Evolutionary conservation across 2,888 invertebrate genomes (phyloP).

Genomic region (Ectemnius cavifrons): DNA sequence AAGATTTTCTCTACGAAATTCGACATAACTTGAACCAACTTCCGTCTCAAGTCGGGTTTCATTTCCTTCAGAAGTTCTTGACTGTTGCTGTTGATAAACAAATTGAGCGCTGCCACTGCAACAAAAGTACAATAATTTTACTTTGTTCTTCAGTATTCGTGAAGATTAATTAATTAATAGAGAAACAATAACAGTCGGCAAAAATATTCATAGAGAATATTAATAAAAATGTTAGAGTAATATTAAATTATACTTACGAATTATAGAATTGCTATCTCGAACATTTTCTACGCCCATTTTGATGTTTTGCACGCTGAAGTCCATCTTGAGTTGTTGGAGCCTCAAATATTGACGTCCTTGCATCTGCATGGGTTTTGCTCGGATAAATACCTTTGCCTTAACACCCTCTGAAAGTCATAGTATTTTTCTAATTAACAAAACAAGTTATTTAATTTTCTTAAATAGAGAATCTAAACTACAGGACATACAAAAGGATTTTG

Average conservation of each 20-base stretch:
- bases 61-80: slow-evolving; percentile 91
- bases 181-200: not conserved
- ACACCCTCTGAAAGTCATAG: slow-evolving; percentile 84
- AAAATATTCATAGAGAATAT: not conserved
- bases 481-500: too few species aligned
- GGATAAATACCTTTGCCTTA: slow-evolving; percentile 90
- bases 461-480: too few species aligned
- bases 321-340: slow-evolving; percentile 89
- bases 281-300: slow-evolving; percentile 92
- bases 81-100: slow-evolving; percentile 92
- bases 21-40: slow-evolving; percentile 87
- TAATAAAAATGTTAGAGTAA: not conserved
- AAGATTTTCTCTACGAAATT: slow-evolving; percentile 88
- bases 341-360: slow-evolving; percentile 85
- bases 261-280: slow-evolving; percentile 88
- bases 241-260: slow-evolving; percentile 82
- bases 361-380: slow-evolving; percentile 83
- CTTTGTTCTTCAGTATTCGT: too few species aligned
- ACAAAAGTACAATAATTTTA: not conserved
- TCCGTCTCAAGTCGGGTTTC: slow-evolving; percentile 90
- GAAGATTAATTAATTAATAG: not conserved
- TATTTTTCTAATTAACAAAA: not conserved
- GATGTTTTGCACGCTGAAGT: slow-evolving; percentile 90
- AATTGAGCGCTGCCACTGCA: slow-evolving; percentile 89
- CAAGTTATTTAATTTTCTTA: too few species aligned